phyloP scores from a whole-genome alignment of 2,113 vertebrate genomes.

The Meles meles region DNA sequence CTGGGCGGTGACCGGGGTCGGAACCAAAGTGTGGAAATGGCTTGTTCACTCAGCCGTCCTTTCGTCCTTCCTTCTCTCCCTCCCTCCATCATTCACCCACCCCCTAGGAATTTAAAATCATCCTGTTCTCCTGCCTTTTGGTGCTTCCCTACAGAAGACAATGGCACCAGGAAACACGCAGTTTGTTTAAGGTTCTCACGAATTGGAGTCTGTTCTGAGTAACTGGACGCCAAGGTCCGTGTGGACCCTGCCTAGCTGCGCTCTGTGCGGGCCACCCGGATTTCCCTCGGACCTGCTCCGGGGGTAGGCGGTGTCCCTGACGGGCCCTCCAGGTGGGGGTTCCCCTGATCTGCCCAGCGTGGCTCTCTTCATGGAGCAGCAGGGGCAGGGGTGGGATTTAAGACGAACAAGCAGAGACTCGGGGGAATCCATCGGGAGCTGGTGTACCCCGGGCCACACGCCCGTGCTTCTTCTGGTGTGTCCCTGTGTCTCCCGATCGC shows the following conservation, averaged over 20 bases:
- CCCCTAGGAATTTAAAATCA: not conserved
- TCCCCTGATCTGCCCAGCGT: rapidly evolving
- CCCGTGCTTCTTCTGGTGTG: not conserved
- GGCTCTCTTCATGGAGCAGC: not conserved
- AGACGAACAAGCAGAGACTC: not conserved
- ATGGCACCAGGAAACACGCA: rapidly evolving
- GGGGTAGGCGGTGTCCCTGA: rapidly evolving
- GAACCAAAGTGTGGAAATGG: not conserved
- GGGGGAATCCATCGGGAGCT: not conserved
- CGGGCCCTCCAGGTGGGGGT: rapidly evolving
- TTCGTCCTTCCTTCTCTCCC: no score
- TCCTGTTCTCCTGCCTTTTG: not conserved
- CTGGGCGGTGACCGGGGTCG: no score
- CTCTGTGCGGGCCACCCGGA: not conserved
- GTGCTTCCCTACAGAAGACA: not conserved
- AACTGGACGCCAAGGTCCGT: not conserved
- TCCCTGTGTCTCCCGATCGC: no score
- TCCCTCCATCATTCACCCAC: not conserved
- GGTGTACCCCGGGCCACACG: not conserved
- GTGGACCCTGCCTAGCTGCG: not conserved
- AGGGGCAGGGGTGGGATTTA: rapidly evolving
- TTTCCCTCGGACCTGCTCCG: no score
- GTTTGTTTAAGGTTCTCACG: not conserved
- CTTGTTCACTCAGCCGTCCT: not conserved
- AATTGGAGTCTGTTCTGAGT: not conserved